These are phyloP conservation scores for Emydocephalus ijimae DNA, from an alignment of 2,113 vertebrate genomes.

Conservation along the genomic window DNA sequence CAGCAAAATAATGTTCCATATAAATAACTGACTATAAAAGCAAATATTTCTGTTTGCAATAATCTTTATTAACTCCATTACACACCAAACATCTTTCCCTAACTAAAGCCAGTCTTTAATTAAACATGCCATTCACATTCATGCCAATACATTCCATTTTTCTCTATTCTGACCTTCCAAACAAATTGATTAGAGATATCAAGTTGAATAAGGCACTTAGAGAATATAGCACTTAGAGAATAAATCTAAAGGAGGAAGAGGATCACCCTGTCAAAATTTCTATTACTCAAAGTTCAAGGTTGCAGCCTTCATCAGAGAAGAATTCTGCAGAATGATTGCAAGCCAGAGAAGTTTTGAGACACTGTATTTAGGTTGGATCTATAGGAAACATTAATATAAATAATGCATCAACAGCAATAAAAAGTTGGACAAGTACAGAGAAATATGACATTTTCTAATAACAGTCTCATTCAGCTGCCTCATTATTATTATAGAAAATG, in stretches of 20 bases:
- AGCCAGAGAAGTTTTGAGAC: not conserved
- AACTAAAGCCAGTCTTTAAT: not conserved
- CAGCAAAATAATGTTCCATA: not conserved
- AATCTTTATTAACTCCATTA: not conserved
- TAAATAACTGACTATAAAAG: not conserved
- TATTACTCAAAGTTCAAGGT: not conserved
- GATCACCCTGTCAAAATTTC: not conserved
- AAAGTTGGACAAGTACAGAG: not conserved
- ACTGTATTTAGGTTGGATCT: not conserved
- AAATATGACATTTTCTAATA: not conserved
- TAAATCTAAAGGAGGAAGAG: not conserved
- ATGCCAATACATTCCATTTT: not conserved
- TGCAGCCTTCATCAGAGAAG: not conserved
- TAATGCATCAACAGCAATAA: not conserved
- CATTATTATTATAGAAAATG: not conserved
- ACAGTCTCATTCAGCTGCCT: not conserved
- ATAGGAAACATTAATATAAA: not conserved
- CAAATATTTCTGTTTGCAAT: not conserved
- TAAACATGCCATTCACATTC: not conserved
- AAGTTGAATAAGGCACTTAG: not conserved
- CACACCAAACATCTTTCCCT: not conserved
- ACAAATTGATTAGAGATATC: not conserved
- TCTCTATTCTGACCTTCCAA: not conserved
- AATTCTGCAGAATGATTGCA: not conserved
- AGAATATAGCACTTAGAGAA: not conserved